These are phyloP conservation scores for Fringilla coelebs DNA, from an alignment of 2,797 vertebrate genomes.

Conservation along the genomic window DNA sequence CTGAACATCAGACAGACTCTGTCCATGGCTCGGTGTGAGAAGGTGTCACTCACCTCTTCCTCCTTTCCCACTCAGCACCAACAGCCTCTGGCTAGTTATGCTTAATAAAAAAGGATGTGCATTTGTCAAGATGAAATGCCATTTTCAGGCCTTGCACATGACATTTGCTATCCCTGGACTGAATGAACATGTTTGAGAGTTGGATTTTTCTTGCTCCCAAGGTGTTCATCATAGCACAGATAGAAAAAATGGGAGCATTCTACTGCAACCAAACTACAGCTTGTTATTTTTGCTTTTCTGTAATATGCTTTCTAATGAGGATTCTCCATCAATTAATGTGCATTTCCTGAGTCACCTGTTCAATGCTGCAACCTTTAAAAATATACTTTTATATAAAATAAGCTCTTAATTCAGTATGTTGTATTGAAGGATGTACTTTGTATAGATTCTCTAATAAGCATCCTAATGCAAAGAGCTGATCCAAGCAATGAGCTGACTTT, in stretches of 20 bases:
- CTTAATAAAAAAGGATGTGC: neutral
- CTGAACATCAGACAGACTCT: neutral
- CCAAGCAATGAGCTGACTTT: neutral
- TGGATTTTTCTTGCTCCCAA: neutral
- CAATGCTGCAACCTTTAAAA: neutral
- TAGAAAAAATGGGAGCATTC: neutral
- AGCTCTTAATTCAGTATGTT: neutral
- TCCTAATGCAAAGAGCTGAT: neutral
- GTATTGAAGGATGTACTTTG: neutral
- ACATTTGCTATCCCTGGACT: neutral
- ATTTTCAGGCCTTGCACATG: neutral
- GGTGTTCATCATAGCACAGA: neutral
- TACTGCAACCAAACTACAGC: neutral
- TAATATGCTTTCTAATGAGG: neutral
- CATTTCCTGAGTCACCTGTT: neutral
- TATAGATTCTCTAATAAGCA: neutral
- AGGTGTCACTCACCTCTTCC: neutral
- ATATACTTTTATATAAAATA: neutral
- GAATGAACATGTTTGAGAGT: neutral
- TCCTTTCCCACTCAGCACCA: neutral
- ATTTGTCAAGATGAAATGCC: neutral
- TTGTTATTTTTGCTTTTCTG: neutral
- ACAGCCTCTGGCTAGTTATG: neutral
- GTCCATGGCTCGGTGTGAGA: neutral
- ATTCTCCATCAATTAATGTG: neutral